Evolutionary conservation across 2,888 invertebrate species (phyloP).

Genomic region (Dasysyrphus albostriatus): DNA sequence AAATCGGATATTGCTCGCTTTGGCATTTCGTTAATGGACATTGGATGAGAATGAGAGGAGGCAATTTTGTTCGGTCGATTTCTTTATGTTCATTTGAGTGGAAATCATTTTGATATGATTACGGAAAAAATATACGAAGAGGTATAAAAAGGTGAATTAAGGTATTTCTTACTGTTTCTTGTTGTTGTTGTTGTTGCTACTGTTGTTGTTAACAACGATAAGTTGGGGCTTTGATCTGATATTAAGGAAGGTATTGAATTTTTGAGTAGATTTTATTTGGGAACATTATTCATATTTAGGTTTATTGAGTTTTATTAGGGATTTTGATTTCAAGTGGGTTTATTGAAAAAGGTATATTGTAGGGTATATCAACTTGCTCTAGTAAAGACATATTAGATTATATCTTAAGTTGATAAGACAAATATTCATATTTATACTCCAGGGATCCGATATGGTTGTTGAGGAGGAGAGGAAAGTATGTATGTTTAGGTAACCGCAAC

Average conservation of each 20-base stretch:
- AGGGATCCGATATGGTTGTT: too few species aligned
- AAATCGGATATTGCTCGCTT: conserved; percentile 83
- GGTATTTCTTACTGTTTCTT: conserved; percentile 15
- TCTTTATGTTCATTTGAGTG: conserved; percentile 69
- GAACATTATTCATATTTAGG: conserved; percentile 7
- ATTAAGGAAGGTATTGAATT: not conserved
- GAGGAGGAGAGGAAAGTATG: too few species aligned
- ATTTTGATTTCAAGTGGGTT: conserved; percentile 15
- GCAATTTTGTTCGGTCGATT: conserved; percentile 74
- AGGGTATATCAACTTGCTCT: not conserved
- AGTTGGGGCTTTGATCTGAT: conserved; percentile 32
- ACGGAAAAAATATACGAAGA: conserved; percentile 12
- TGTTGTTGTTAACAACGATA: conserved; percentile 18
- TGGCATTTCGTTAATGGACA: conserved; percentile 76
- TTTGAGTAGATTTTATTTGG: conserved; percentile 1
- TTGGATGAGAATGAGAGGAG: conserved; percentile 60
- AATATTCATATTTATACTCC: too few species aligned
- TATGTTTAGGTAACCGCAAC: too few species aligned
- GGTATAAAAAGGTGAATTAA: conserved; percentile 32
- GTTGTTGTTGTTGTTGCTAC: not conserved
- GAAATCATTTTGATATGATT: conserved; percentile 64
- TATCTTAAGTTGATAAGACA: too few species aligned
- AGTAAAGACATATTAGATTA: not conserved
- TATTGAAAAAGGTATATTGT: not conserved
- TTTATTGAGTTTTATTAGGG: conserved; percentile 11